A percentile compares a stretch with the other conserved stretches of the same genome.
Evolutionary conservation across 2,797 vertebrate genomes (phyloP).

Genomic region (Acropternis orthonyx): DNA sequence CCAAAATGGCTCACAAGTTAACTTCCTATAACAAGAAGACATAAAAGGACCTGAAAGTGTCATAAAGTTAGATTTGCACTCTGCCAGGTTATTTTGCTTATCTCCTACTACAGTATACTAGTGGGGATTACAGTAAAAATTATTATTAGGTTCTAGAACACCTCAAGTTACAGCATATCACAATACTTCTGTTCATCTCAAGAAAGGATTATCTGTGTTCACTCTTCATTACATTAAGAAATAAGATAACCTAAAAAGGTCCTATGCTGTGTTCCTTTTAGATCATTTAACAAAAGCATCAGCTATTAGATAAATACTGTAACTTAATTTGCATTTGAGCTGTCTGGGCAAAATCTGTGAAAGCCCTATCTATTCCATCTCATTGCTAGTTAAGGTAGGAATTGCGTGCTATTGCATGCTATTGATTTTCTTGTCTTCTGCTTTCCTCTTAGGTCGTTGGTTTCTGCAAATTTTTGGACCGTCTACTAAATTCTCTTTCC

Average conservation of each 20-base stretch:
- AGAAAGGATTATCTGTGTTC: not conserved
- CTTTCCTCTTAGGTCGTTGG: not conserved
- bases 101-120: not conserved
- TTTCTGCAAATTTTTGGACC: not conserved
- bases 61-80: not conserved
- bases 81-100: not conserved
- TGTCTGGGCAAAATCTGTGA: not conserved
- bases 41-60: not conserved
- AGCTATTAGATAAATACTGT: not conserved
- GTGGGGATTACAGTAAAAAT: not conserved
- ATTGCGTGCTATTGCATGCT: no score
- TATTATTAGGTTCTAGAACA: not conserved
- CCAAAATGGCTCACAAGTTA: fast-evolving
- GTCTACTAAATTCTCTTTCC: not conserved
- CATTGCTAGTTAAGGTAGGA: not conserved
- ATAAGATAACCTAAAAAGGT: not conserved
- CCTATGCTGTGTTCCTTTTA: not conserved
- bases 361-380: not conserved
- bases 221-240: not conserved
- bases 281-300: not conserved
- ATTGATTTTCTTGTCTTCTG: not conserved
- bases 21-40: not conserved
- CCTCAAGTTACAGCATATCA: not conserved
- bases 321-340: not conserved
- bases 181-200: not conserved